Conservation (phyloP, 2,797 vertebrate species). For the Alosa sapidissima region DNA sequence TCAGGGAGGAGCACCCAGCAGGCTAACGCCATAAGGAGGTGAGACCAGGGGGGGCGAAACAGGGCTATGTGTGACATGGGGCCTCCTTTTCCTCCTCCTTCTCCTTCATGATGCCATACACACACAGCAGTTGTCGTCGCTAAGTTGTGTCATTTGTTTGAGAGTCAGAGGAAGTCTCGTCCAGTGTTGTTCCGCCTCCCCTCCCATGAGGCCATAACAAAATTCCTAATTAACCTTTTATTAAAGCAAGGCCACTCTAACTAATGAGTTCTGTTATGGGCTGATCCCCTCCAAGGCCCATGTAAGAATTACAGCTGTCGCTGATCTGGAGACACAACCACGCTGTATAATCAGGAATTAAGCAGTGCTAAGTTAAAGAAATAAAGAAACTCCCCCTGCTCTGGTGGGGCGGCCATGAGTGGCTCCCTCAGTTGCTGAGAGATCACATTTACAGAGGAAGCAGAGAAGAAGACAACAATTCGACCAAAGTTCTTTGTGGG, state of each 20-base stretch:
- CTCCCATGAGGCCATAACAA: constrained; percentile 34
- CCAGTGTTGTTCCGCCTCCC: constrained; percentile 7
- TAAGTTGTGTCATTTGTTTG: constrained; percentile 7
- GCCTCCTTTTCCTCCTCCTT: too few relatives aligned
- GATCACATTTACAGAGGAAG: neutral
- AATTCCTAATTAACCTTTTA: constrained; percentile 48
- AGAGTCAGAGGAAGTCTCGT: neutral
- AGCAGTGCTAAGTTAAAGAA: constrained; percentile 2
- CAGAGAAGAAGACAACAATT: neutral
- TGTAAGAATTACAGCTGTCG: constrained; percentile 19
- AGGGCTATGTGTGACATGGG: neutral
- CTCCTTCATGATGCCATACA: neutral
- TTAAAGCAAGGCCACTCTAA: constrained; percentile 46
- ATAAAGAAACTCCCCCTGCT: constrained; percentile 7
- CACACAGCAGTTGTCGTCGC: too few relatives aligned
- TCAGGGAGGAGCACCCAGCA: constrained; percentile 46
- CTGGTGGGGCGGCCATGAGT: neutral
- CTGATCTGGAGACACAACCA: constrained; percentile 21
- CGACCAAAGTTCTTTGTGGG: neutral
- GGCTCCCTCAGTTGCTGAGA: neutral
- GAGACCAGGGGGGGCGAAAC: constrained; percentile 18
- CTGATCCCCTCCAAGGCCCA: constrained; percentile 15
- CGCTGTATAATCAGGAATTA: constrained; percentile 14
- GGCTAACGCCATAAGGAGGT: constrained; percentile 23
- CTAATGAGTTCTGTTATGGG: constrained; percentile 35